These are phyloP conservation scores for Pectinophora gossypiella DNA, from an alignment of 1,140 invertebrate genomes.

Conservation along the genomic window DNA sequence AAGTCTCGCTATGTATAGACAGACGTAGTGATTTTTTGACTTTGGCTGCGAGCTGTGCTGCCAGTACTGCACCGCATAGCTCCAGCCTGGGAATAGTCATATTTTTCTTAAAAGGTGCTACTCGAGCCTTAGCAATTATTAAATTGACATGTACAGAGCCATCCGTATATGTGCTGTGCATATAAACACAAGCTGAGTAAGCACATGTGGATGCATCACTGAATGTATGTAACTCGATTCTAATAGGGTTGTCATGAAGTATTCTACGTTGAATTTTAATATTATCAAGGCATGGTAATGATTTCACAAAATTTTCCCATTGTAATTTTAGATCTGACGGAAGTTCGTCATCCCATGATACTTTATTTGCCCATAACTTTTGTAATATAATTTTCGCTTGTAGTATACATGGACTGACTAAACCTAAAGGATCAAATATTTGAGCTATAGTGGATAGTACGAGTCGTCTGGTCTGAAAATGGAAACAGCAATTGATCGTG, in stretches of 20 bases:
- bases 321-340: background rate
- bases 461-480: background rate
- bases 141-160: background rate
- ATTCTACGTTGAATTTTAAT: conserved; percentile 6
- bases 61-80: conserved; percentile 5
- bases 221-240: conserved; percentile 8
- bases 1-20: background rate
- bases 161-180: background rate
- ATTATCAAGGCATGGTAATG: conserved; percentile 4
- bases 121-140: background rate
- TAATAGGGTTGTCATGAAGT: background rate
- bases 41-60: background rate
- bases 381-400: conserved; percentile 9
- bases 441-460: conserved; percentile 5
- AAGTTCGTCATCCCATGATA: conserved; percentile 8
- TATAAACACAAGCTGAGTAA: conserved; percentile 5
- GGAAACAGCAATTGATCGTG: background rate
- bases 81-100: conserved; percentile 9
- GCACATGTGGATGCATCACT: conserved; percentile 6
- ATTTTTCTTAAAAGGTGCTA: background rate
- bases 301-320: background rate
- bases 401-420: conserved; percentile 6
- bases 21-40: conserved; percentile 4
- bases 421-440: conserved; percentile 12
- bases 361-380: conserved; percentile 1